These are phyloP conservation scores for Pteronotus mesoamericanus DNA, from an alignment of 2,797 vertebrate genomes.

Conservation along the genomic window DNA sequence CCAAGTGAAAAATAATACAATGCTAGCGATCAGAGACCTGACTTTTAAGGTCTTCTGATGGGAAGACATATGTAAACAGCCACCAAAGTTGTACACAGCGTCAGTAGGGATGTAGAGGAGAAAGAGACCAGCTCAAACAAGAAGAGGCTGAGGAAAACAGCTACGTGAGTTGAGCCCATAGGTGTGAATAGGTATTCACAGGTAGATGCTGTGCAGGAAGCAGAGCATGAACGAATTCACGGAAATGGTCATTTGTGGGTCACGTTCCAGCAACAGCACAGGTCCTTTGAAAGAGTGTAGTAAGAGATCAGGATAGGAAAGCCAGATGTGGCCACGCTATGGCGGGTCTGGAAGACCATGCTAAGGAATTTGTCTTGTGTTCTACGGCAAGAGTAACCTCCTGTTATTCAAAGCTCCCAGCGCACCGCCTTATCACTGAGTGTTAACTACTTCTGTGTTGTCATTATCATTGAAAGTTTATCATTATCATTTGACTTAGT, in stretches of 20 bases:
- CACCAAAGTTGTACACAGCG: neutral
- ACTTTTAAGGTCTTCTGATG: neutral
- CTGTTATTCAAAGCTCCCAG: neutral
- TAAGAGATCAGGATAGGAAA: neutral
- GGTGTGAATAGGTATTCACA: neutral
- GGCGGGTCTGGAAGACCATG: neutral
- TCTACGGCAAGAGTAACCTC: neutral
- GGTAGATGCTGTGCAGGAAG: neutral
- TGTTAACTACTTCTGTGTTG: neutral
- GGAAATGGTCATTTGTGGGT: neutral
- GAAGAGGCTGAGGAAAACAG: neutral
- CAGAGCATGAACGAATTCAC: neutral
- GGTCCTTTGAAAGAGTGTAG: neutral
- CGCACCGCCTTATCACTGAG: neutral
- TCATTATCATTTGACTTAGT: neutral
- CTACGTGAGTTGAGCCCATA: neutral
- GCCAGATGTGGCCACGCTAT: neutral
- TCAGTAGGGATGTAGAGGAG: neutral
- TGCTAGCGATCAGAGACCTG: neutral
- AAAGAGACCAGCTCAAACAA: neutral
- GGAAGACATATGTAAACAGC: neutral
- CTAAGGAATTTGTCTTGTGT: neutral
- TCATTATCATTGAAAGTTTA: neutral
- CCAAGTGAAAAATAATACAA: neutral
- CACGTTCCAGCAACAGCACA: neutral